Evolutionary conservation across 1,140 invertebrate species (phyloP).

Genomic region (Drosophila sp.): DNA sequence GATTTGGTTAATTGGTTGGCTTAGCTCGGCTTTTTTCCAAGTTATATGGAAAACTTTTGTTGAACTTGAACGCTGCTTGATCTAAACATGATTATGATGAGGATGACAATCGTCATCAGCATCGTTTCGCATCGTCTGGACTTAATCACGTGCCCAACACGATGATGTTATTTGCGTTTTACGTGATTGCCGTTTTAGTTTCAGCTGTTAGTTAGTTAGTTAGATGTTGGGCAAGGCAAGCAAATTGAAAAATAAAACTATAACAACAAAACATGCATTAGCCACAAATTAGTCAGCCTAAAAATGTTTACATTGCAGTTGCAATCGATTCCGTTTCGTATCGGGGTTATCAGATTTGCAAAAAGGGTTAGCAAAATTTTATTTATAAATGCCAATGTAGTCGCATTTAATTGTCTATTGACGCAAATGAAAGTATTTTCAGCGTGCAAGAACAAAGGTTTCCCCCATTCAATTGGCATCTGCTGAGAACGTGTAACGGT

Average conservation of each 20-base stretch:
- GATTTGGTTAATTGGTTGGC: constrained; percentile 8
- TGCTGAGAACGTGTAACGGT: constrained; percentile 32
- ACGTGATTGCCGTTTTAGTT: constrained; percentile 42
- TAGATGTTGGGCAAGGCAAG: constrained; percentile 37
- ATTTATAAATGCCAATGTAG: neutral
- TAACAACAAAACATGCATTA: neutral
- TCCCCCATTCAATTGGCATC: neutral
- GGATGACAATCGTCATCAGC: constrained; percentile 1
- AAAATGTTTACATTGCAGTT: neutral
- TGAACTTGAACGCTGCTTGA: constrained; percentile 7
- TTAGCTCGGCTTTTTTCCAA: neutral
- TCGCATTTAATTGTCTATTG: constrained; percentile 22
- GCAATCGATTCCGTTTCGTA: neutral
- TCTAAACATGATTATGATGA: constrained; percentile 10
- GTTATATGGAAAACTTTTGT: constrained; percentile 11
- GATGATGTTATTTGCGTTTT: constrained; percentile 39
- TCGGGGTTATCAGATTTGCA: neutral
- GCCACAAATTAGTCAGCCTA: constrained; percentile 2
- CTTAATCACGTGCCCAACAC: constrained; percentile 2
- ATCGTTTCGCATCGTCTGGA: neutral
- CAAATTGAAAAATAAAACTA: constrained; percentile 30
- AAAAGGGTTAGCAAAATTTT: constrained; percentile 6
- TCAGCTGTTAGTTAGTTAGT: constrained; percentile 29
- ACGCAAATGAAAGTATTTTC: constrained; percentile 25
- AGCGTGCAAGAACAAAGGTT: neutral